Base-by-base conservation (phyloP, 2,888 invertebrate genomes). In the Dryadula phaetusa region DNA sequence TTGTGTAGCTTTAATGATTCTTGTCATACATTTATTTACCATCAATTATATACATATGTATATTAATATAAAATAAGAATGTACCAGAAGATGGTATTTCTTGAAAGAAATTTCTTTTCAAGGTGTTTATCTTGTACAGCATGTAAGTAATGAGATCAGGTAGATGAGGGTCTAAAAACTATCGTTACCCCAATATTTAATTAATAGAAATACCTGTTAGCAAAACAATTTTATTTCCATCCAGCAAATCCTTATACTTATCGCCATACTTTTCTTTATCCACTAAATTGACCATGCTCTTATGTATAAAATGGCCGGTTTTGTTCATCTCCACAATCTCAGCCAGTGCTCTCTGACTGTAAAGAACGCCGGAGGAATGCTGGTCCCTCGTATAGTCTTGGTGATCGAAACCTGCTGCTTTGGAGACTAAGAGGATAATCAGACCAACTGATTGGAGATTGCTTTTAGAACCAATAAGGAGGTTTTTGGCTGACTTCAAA, bases 281-380 rank as follows among this genome's bases (percentile, higher is more conserved):
- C 72, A 85, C 82, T 1, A 92, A 82, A 70, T 92, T 90, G 14
- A 82, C 89, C 88, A 91, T 87, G 0, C 89, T 84, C 76, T 86
- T 90, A 54, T 92, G 92, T 49, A 92, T 86, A 77, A 91, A 79
- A 71, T 92, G 92, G 0, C 90, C 92, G 0, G 90, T 92, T 16
- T 92, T 77, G 74, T 92, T 92, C 92, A 92, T 92, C 79, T 92
- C 92, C 46, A 92, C 91, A 1, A 93, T 90, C 75, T 92, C 93
- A 0, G 92, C 90, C 60, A 93, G 74, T 0, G 89, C 93, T 72
- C 93, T 82, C 78, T 93, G 93, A 12, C 92, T 79, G 79, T 93
- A 90, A 64, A 93, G 76, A 0, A 92, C 83, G 3, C 79, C 89
- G 0, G 87, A 88, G 28, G 86, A 84, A 34, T 87, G 84, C 1